phyloP scores from a whole-genome alignment of 2,113 vertebrate genomes.

The Mustela lutreola region DNA sequence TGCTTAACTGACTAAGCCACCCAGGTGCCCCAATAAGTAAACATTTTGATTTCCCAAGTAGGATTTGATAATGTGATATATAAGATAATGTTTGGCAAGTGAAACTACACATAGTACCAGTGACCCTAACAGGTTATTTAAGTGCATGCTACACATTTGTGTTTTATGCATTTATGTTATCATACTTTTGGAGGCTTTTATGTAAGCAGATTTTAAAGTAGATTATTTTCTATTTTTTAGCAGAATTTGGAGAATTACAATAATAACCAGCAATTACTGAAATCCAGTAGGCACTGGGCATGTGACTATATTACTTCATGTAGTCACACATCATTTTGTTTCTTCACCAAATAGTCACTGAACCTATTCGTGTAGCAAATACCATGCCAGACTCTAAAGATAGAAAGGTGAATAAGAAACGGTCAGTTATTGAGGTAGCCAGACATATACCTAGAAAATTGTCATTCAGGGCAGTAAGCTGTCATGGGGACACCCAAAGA shows the following conservation, averaged over 20 bases:
- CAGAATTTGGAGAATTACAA: not conserved
- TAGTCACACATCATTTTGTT: not conserved
- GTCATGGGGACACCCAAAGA: not conserved
- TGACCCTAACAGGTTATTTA: not conserved
- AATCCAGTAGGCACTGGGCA: not conserved
- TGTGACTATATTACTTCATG: not conserved
- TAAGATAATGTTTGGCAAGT: not conserved
- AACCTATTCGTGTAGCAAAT: not conserved
- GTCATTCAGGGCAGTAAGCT: not conserved
- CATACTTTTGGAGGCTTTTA: not conserved
- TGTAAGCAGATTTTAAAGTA: slow-evolving; percentile 4
- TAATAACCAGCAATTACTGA: not conserved
- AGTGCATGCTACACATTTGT: not conserved
- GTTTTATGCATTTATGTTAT: not conserved
- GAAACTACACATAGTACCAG: not conserved
- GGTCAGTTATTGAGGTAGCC: not conserved
- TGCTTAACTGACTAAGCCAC: not conserved
- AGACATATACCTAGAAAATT: not conserved
- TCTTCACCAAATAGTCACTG: not conserved
- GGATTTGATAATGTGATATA: not conserved
- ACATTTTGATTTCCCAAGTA: not conserved
- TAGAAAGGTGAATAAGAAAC: not conserved
- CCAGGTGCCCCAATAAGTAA: not conserved
- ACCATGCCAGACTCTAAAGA: slow-evolving; percentile 10
- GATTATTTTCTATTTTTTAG: slow-evolving; percentile 10